phyloP scores from a whole-genome alignment of 2,113 vertebrate species.

The Python bivittatus region DNA sequence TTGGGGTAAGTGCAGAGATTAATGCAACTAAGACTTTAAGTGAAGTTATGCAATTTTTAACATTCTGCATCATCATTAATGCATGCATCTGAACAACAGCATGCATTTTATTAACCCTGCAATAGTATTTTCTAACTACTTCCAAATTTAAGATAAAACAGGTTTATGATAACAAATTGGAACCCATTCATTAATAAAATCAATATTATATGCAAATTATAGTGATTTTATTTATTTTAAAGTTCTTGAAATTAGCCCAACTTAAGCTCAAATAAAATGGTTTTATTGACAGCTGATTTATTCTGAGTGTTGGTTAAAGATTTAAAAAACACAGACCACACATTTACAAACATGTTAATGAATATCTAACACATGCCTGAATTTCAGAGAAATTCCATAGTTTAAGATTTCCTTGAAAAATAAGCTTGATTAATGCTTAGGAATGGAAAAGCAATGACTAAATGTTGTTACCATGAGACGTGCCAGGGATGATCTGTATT shows the following conservation, averaged over 20 bases:
- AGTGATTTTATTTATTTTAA: neutral
- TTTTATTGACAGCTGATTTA: neutral
- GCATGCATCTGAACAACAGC: slow-evolving; percentile 76
- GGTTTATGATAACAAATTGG: neutral
- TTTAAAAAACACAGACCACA: neutral
- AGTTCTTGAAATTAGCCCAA: neutral
- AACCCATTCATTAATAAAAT: slow-evolving; percentile 42
- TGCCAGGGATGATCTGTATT: neutral
- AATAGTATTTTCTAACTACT: slow-evolving; percentile 55
- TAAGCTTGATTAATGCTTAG: neutral
- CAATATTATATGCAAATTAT: slow-evolving; percentile 2
- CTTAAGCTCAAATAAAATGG: neutral
- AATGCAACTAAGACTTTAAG: slow-evolving; percentile 72
- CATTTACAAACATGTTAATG: neutral
- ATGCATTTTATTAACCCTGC: slow-evolving; percentile 80
- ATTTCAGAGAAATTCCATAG: neutral
- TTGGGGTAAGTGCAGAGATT: slow-evolving; percentile 94
- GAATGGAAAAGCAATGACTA: neutral
- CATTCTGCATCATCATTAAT: slow-evolving; percentile 78
- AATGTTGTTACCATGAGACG: neutral
- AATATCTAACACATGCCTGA: neutral
- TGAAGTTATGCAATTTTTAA: slow-evolving; percentile 74
- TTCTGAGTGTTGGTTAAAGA: neutral
- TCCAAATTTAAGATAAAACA: slow-evolving; percentile 30
- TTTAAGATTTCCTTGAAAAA: neutral